phyloP scores from a whole-genome alignment of 2,113 vertebrate species.

The Australoheros scitulus region DNA sequence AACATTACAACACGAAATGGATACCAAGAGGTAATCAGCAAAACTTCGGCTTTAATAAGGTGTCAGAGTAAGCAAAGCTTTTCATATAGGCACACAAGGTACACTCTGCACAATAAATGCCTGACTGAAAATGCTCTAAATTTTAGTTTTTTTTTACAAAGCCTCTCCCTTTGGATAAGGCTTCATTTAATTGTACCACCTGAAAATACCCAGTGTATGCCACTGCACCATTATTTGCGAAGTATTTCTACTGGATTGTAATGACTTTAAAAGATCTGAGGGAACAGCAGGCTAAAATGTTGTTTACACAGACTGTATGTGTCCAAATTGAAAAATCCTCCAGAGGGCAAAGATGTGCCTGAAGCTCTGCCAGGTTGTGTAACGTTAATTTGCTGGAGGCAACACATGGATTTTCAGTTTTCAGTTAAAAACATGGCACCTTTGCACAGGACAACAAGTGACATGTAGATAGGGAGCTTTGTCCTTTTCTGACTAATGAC shows the following conservation, averaged over 20 bases:
- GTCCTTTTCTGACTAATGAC: background rate
- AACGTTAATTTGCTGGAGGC: background rate
- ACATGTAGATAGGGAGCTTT: background rate
- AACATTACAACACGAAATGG: background rate
- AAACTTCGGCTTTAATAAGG: background rate
- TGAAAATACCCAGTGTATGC: background rate
- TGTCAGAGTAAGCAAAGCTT: background rate
- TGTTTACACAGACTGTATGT: conserved; percentile 3
- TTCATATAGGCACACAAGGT: background rate
- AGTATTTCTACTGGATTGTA: background rate
- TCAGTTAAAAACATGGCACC: background rate
- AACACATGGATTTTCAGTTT: conserved; percentile 23
- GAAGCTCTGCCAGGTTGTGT: background rate
- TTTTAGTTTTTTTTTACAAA: background rate
- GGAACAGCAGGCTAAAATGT: background rate
- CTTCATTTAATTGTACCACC: no score
- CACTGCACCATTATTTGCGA: background rate
- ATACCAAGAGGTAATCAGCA: background rate
- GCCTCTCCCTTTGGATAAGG: background rate
- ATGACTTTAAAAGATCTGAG: background rate
- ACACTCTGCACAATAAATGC: background rate
- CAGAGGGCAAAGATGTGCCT: background rate
- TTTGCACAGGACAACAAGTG: background rate
- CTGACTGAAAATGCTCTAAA: rapidly evolving
- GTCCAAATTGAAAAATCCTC: background rate